Conservation (phyloP, 2,113 vertebrate genomes). For the Poicephalus gulielmi region DNA sequence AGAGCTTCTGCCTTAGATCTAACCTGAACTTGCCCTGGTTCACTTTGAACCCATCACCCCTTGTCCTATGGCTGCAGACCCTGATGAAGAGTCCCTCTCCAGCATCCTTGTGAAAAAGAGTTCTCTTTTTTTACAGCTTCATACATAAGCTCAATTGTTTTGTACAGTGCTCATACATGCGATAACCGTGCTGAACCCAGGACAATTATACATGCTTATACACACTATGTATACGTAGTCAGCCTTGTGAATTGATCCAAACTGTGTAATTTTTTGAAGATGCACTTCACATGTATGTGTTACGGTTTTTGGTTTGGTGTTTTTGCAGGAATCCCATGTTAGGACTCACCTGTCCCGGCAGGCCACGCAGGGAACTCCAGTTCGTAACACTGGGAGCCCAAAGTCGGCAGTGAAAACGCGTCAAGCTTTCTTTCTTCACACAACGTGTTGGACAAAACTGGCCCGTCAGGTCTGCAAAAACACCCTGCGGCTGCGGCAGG, state of each 20-base stretch:
- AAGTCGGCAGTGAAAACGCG: constrained; percentile 96
- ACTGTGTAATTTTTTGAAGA: rapidly evolving
- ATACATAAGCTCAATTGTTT: not conserved
- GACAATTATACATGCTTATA: not conserved
- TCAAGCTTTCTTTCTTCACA: constrained; percentile 95
- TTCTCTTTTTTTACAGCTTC: not conserved
- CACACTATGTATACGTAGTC: not conserved
- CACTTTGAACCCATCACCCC: not conserved
- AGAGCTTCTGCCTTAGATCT: not conserved
- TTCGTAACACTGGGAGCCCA: constrained; percentile 92
- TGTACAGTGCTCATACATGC: rapidly evolving
- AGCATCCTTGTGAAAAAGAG: not conserved
- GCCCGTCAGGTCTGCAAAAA: constrained; percentile 98
- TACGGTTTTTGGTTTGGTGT: not conserved
- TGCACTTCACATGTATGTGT: not conserved
- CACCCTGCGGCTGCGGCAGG: constrained; percentile 93
- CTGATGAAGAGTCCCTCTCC: not conserved
- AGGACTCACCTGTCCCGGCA: constrained; percentile 88
- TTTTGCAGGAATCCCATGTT: constrained; percentile 82
- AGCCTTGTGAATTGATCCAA: not conserved
- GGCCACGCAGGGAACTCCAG: constrained; percentile 89
- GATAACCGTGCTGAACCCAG: not conserved
- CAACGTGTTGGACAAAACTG: constrained; percentile 95
- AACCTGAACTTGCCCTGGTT: not conserved
- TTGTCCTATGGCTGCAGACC: rapidly evolving